Base-by-base conservation (phyloP, 2,797 vertebrate genomes). In the Macroramphosus scolopax region DNA sequence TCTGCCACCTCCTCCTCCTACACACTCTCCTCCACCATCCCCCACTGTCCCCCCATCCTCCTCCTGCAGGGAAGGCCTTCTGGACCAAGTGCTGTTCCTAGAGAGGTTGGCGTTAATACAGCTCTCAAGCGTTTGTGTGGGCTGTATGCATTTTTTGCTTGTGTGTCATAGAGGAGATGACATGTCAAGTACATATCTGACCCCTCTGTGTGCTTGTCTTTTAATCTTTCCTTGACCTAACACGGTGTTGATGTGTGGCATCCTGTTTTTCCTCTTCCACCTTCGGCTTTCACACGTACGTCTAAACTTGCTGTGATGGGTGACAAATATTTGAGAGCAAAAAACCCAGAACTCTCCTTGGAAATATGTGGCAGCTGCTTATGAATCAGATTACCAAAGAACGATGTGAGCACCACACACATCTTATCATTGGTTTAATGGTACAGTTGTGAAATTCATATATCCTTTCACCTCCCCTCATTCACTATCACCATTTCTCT, bases 71-170 rank as follows among this genome's bases (percentile, higher is more conserved):
- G 80, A 79, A 51, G 79, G 69, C 81, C 84, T 85, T 82, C 82
- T 88, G 84, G 85, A 82, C 78, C 66, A 48, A 84, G 71, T 74
- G 68, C 75, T 77, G 60, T 77, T 72, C 80, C 69, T 81, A 71
- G 69, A 71, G 60, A 71, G 68, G 52, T 69, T 82, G 82, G 75
- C 72, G 44, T 74, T 76, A 64, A 70, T 71, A 52, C 58, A 70
- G 55, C 66, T 69, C 62, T 75, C 58, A 51, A 78, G 80, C 81
- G 63, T 81, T 60, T 76, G 78, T 77, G 67, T 74, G 72, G 60
- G 63, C 58, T 51, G 74, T 43, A 49, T 49, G 71, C 68, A 60
- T 77, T 51, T 69, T 63, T 16, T 44, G 22, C 32, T 26, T 5
- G 48, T 60, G 55, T 53, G 53, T 36, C 60, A 45, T 14, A 13